Evolutionary conservation across 2,888 invertebrate genomes (phyloP).

Genomic region (Pseudoips prasinana): DNA sequence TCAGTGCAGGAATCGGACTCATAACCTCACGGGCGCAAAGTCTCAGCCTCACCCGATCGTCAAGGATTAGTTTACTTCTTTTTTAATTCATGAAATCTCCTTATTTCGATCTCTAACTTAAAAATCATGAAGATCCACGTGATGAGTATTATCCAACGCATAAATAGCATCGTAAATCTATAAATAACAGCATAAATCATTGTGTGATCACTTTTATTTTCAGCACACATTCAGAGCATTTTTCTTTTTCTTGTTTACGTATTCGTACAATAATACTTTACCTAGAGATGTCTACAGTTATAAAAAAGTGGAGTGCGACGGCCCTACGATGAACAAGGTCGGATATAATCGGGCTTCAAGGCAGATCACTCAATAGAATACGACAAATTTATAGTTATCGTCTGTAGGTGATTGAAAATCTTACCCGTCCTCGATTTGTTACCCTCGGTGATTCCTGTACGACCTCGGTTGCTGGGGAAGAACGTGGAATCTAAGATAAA

Average conservation of each 20-base stretch:
- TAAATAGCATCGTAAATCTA: slow-evolving; percentile 24
- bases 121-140: slow-evolving; percentile 5
- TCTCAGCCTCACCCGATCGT: no score
- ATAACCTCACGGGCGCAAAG: no score
- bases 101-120: no score
- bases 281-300: slow-evolving; percentile 27
- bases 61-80: no score
- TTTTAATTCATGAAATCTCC: no score
- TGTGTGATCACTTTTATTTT: slow-evolving; percentile 23
- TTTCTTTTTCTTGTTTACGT: slow-evolving; percentile 23
- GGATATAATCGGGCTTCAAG: slow-evolving; percentile 31
- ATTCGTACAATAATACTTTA: slow-evolving; percentile 20
- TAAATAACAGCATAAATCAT: slow-evolving; percentile 31
- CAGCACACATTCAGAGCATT: slow-evolving; percentile 11
- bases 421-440: no score
- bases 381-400: slow-evolving; percentile 10
- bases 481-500: no score
- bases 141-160: slow-evolving; percentile 5
- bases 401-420: no score
- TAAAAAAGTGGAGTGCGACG: slow-evolving; percentile 36
- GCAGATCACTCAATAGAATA: slow-evolving; percentile 17
- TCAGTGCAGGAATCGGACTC: no score
- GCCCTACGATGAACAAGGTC: slow-evolving; percentile 32
- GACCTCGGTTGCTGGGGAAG: no score
- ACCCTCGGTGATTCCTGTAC: no score